Evolutionary conservation across 2,888 invertebrate species (phyloP).

Genomic region (Ephialtes manifestator): DNA sequence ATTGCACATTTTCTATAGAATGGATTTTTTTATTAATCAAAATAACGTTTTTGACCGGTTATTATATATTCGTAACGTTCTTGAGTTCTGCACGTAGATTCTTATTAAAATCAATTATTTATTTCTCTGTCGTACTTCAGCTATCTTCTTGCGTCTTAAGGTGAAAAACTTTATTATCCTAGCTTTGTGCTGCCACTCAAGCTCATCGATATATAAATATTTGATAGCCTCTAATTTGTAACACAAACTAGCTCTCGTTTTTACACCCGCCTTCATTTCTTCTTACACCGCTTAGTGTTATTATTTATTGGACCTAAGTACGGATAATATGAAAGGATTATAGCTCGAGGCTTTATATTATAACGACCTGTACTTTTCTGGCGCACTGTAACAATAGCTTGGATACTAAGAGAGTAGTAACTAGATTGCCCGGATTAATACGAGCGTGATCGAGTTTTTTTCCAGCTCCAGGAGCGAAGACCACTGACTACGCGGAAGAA

Average conservation of each 20-base stretch:
- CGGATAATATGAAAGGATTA: neutral
- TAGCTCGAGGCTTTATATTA: conserved; percentile 37
- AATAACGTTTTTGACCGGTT: too few relatives aligned
- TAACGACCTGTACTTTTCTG: neutral
- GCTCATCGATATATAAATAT: neutral
- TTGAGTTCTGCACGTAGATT: too few relatives aligned
- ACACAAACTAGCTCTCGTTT: conserved; percentile 20
- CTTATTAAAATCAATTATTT: too few relatives aligned
- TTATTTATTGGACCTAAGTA: conserved; percentile 2
- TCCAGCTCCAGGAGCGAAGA: neutral
- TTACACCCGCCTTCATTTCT: neutral
- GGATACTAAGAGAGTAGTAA: neutral
- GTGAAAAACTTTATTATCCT: too few relatives aligned
- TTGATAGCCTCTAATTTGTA: conserved; percentile 42
- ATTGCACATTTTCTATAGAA: too few relatives aligned
- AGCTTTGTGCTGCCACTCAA: too few relatives aligned
- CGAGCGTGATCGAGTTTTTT: neutral
- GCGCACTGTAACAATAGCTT: neutral
- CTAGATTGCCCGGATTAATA: neutral
- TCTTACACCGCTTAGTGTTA: neutral
- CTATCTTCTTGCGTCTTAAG: too few relatives aligned
- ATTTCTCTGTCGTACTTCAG: too few relatives aligned
- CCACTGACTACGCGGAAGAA: neutral
- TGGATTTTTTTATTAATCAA: too few relatives aligned
- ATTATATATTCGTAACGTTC: too few relatives aligned